Evolutionary conservation across 2,888 invertebrate genomes (phyloP), one percentile per base, ranked within the genome.

Genomic region (Heliconius cydno): DNA sequence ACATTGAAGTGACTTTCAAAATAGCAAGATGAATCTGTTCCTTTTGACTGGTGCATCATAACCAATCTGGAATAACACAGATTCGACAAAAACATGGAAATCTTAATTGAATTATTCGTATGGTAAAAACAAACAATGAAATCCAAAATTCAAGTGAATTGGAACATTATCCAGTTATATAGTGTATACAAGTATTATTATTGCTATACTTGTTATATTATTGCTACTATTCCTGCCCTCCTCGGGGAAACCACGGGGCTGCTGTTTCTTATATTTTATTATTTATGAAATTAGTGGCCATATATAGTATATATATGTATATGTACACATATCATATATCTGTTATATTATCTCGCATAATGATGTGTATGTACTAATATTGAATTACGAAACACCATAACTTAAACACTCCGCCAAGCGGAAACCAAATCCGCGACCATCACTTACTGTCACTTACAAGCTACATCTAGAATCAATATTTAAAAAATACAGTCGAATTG

Each of bases 21-120:
- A 82, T 79, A 79, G 77, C 25, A 71, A 66, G 38, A n/a, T 66
- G 60, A 77, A 79, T 60, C 30, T 67, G 63, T 77, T 75, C 71
- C 65, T 77, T 70, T 77, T 65, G 77, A 76, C 72, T 76, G 79
- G 72, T 77, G 77, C 65, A 65, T 71, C 76, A 77, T 77, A 75
- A 68, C 79, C 79, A 76, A 77, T 79, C 75, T 76, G 71, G 82
- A 82, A 82, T 72, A 82, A 80, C 79, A 77, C 65, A 79, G 76
- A 76, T 77, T 76, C 77, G 77, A 84, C 80, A 84, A 83, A 86
- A 89, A 89, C 88, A 87, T 86, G 86, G 86, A 86, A 84, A 87
- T 86, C 85, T 87, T 84, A 83, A 81, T 85, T 90, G 90, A 88
- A 90, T 91, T 87, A 90, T 90, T 90, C 90, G 90, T 90, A 83